These are phyloP conservation scores for Euura lappo DNA, from an alignment of 1,140 invertebrate genomes.

Conservation along the genomic window DNA sequence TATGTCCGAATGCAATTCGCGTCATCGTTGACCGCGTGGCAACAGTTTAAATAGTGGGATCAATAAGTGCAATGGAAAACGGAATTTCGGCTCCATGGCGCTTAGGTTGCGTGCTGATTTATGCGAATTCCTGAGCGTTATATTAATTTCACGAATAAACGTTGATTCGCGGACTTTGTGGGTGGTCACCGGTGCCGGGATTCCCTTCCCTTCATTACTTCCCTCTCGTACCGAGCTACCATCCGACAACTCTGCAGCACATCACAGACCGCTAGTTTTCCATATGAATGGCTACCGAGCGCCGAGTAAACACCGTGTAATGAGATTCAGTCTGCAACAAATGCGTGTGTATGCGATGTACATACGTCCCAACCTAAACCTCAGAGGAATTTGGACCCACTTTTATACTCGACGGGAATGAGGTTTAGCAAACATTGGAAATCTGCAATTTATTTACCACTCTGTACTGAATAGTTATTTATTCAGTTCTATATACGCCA, in stretches of 20 bases:
- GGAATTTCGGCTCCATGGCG: neutral
- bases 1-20: neutral
- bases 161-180: neutral
- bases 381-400: neutral
- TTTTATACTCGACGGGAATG: neutral
- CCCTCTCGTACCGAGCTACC: neutral
- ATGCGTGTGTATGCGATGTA: neutral
- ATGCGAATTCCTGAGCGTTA: neutral
- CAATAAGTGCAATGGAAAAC: neutral
- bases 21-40: neutral
- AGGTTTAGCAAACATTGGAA: neutral
- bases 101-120: neutral
- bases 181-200: neutral
- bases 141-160: neutral
- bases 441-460: neutral
- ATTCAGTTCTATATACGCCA: neutral
- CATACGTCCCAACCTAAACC: neutral
- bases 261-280: conserved; percentile 11
- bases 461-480: neutral
- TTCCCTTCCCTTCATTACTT: neutral
- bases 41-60: neutral
- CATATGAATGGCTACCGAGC: conserved; percentile 9
- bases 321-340: conserved; percentile 16
- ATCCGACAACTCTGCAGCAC: neutral
- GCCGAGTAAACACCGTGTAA: conserved; percentile 13